Evolutionary conservation across 2,888 invertebrate genomes (phyloP).

Genomic region (Netelia virgata): DNA sequence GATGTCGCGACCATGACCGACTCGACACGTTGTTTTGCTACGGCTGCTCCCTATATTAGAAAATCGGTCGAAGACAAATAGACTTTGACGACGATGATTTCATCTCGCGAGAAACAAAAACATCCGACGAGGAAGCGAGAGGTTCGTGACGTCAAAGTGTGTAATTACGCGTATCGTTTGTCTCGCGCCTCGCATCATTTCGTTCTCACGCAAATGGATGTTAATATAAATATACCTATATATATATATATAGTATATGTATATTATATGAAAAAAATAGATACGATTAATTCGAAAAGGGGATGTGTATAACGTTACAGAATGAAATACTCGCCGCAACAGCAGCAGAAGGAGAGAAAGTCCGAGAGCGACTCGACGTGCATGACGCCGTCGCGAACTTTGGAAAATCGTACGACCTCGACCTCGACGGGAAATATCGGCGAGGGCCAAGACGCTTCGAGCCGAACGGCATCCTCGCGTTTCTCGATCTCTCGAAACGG

Average conservation of each 20-base stretch:
- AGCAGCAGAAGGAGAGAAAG: constrained; percentile 82
- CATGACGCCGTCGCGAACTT: constrained; percentile 77
- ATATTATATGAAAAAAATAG: too few species aligned
- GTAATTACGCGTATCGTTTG: background rate
- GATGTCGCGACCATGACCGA: background rate
- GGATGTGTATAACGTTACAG: constrained; percentile 50
- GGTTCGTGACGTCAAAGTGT: constrained; percentile 9
- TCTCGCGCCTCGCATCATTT: too few species aligned
- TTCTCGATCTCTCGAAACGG: constrained; percentile 73
- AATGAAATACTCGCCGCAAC: constrained; percentile 84
- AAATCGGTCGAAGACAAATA: background rate
- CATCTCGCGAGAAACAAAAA: constrained; percentile 30
- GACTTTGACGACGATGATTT: constrained; percentile 9
- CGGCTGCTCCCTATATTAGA: constrained; percentile 4
- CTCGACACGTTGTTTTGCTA: background rate
- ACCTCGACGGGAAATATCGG: constrained; percentile 65
- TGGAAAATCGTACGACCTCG: constrained; percentile 57
- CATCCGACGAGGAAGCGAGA: constrained; percentile 39
- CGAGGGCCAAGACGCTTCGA: constrained; percentile 75
- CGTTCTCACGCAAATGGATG: too few species aligned
- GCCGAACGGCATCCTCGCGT: constrained; percentile 69
- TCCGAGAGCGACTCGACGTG: constrained; percentile 82
- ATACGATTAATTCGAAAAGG: too few species aligned
- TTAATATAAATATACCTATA: too few species aligned
- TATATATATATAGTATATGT: too few species aligned